Conservation (phyloP, 2,113 vertebrate species). For the Pristiophorus japonicus region DNA sequence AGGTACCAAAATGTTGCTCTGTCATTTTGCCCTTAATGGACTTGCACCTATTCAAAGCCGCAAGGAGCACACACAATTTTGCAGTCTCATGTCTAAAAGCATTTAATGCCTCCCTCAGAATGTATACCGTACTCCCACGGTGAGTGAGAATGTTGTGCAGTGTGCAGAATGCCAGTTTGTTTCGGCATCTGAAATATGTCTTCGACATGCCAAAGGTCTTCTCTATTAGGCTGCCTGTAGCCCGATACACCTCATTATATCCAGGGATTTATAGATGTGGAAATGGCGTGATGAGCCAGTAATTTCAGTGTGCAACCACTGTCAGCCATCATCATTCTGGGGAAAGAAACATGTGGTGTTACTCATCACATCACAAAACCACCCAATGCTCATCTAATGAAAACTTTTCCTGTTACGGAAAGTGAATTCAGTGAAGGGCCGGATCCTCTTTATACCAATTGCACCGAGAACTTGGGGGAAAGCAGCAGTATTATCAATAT, state of each 20-base stretch:
- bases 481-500: not conserved
- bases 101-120: not conserved
- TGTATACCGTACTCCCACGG: not conserved
- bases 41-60: too few relatives aligned
- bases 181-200: not conserved
- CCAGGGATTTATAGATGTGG: not conserved
- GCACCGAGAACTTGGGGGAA: not conserved
- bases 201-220: slow-evolving; percentile 25
- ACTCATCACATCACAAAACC: not conserved
- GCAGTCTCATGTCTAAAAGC: not conserved
- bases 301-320: not conserved
- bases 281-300: not conserved
- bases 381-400: not conserved
- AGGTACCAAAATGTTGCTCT: not conserved
- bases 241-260: slow-evolving; percentile 19
- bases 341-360: not conserved
- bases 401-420: not conserved
- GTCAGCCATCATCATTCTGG: not conserved
- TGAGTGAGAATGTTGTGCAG: not conserved
- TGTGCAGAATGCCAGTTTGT: not conserved
- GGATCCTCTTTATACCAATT: not conserved
- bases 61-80: too few relatives aligned
- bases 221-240: slow-evolving; percentile 7
- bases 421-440: not conserved
- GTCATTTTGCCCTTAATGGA: too few relatives aligned